These are phyloP conservation scores for Potorous gilbertii DNA, from an alignment of 2,797 vertebrate species.

Conservation along the genomic window DNA sequence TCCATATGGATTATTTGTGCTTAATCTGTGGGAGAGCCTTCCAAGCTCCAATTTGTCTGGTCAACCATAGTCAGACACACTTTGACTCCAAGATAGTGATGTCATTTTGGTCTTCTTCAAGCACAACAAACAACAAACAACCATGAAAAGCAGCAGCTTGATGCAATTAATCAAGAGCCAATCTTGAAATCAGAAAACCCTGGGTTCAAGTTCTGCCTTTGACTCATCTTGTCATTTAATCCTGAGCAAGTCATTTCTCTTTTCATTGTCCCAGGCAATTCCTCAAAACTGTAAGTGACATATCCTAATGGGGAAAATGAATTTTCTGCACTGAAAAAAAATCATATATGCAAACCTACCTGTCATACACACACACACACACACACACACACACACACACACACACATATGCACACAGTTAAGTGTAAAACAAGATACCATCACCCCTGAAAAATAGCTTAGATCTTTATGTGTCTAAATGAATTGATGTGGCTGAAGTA, in stretches of 20 bases:
- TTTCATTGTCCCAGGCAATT: neutral
- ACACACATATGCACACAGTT: neutral
- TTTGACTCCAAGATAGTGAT: neutral
- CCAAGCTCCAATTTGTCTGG: neutral
- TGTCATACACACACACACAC: neutral
- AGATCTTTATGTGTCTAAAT: neutral
- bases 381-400: too few species aligned
- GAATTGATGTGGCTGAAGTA: conserved; percentile 3
- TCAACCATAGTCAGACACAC: neutral
- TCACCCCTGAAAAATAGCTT: conserved; percentile 1
- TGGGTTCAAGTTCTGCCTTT: neutral
- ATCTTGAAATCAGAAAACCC: neutral
- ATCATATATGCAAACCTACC: neutral
- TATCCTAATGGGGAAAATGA: neutral
- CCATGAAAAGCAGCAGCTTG: neutral
- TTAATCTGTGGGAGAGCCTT: too few species aligned
- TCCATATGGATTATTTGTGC: neutral
- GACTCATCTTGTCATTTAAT: neutral
- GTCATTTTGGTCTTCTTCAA: too few species aligned
- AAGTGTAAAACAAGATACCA: neutral
- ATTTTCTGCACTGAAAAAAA: neutral
- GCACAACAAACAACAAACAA: too few species aligned
- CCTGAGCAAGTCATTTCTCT: neutral
- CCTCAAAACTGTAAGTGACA: neutral
- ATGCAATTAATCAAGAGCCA: neutral